phyloP scores from a whole-genome alignment of 2,113 vertebrate genomes.

The Corythaixoides concolor region DNA sequence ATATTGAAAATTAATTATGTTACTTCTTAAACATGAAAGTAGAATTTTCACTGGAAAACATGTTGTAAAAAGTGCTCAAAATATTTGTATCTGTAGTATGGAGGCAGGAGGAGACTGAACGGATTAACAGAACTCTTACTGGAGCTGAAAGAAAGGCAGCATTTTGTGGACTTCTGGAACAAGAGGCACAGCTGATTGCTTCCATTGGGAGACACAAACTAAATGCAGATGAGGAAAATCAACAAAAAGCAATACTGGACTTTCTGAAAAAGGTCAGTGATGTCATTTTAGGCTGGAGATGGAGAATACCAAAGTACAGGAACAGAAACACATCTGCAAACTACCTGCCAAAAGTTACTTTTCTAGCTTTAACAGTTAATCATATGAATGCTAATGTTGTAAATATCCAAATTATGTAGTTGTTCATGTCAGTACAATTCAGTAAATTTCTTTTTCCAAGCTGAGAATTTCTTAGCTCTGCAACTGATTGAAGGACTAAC shows the following conservation, averaged over 20 bases:
- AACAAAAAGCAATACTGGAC: constrained; percentile 67
- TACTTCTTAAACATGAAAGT: neutral
- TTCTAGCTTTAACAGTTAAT: neutral
- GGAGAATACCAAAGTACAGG: neutral
- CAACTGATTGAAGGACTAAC: neutral
- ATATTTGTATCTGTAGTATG: constrained; percentile 79
- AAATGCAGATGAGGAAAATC: constrained; percentile 57
- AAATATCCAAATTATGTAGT: neutral
- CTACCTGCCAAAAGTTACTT: neutral
- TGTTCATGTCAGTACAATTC: neutral
- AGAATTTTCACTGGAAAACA: neutral
- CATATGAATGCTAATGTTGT: neutral
- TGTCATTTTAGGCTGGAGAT: constrained; percentile 1
- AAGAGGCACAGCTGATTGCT: constrained; percentile 84
- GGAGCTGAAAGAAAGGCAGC: constrained; percentile 88
- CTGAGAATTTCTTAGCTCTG: neutral
- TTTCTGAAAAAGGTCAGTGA: constrained; percentile 88
- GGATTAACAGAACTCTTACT: constrained; percentile 73
- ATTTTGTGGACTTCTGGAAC: constrained; percentile 85
- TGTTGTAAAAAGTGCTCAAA: neutral
- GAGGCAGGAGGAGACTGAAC: constrained; percentile 77
- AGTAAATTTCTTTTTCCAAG: neutral
- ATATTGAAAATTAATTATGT: neutral
- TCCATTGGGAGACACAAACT: constrained; percentile 81
- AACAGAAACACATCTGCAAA: neutral